These are phyloP conservation scores for Phylloscopus whistleri DNA, from an alignment of 2,113 vertebrate genomes.

Conservation along the genomic window DNA sequence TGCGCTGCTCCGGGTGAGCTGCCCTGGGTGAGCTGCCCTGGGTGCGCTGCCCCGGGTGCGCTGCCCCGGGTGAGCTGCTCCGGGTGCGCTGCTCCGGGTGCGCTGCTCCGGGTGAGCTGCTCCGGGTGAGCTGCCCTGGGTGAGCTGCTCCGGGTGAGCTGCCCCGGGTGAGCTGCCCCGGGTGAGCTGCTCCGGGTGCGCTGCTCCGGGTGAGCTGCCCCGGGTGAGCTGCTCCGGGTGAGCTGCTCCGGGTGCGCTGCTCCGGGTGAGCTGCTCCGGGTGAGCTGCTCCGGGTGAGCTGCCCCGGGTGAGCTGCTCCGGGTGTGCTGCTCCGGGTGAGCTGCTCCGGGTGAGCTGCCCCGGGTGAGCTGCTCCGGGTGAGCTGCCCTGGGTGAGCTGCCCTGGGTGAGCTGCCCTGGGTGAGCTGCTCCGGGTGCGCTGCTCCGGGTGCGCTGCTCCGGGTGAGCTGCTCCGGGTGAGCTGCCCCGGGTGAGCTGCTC, in stretches of 20 bases:
- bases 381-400: too few relatives aligned
- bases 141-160: rapidly evolving
- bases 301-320: too few relatives aligned
- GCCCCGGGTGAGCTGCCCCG: too few relatives aligned
- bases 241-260: too few relatives aligned
- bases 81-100: rapidly evolving
- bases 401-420: not conserved
- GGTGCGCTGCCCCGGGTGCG: rapidly evolving
- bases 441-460: rapidly evolving
- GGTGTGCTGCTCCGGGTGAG: rapidly evolving
- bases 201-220: rapidly evolving
- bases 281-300: rapidly evolving
- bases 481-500: too few relatives aligned
- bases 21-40: too few relatives aligned
- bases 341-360: too few relatives aligned
- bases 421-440: rapidly evolving
- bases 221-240: rapidly evolving
- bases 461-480: rapidly evolving
- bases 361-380: rapidly evolving
- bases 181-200: rapidly evolving
- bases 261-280: not conserved
- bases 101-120: rapidly evolving
- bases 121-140: too few relatives aligned
- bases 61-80: rapidly evolving
- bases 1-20: rapidly evolving